Base-by-base conservation (phyloP, 2,888 invertebrate species). In the Geotrupes spiniger region DNA sequence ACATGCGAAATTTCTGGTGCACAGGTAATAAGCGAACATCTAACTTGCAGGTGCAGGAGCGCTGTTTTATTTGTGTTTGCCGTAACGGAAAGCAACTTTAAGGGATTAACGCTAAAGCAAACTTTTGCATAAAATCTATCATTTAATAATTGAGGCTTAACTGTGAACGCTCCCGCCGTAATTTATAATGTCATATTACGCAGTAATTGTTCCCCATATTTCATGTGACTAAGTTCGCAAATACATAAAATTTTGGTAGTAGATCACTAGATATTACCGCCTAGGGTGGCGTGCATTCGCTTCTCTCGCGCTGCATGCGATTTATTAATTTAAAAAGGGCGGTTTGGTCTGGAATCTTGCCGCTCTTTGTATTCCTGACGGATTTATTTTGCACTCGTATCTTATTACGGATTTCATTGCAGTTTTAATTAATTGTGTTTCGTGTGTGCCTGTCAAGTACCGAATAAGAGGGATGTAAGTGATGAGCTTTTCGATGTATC, bases 261-360 rank as follows among this genome's bases (percentile, higher is more conserved):
- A 64, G 63, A 67, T 66, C 64, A 65, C 55, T 42, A 58, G 63
- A 65, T 67, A 66, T 66, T 65, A 60, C 66, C 61, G 63, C 63
- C 61, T 51, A 49, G 60, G 61, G 65, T 54, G 54, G 55, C 57
- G 50, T 56, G 56, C 54, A 56, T 57, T 33, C 42, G 39, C 44
- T 27, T 27, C 42, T 42, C 15, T 27, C 33, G 14, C 36, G 14
- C 40, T 36, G 44, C 52, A 41, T 44, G 44, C 45, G 27, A 45
- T 46, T 49, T 52, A 42, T 46, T 49, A 52, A 49, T 49, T 43
- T 46, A 49, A 49, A 49, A 52, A 49, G 43, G 38, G 46, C 21
- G 21, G 21, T 21, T 21, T 21, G 41, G 12, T 25, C 25, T 14
- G 25, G 26, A 26, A 27, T 33, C 33, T 33, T 33, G 15, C 11